Conservation (phyloP, 92 coral and sea anemone genomes). For the Hydrozoanthus gracilis region DNA sequence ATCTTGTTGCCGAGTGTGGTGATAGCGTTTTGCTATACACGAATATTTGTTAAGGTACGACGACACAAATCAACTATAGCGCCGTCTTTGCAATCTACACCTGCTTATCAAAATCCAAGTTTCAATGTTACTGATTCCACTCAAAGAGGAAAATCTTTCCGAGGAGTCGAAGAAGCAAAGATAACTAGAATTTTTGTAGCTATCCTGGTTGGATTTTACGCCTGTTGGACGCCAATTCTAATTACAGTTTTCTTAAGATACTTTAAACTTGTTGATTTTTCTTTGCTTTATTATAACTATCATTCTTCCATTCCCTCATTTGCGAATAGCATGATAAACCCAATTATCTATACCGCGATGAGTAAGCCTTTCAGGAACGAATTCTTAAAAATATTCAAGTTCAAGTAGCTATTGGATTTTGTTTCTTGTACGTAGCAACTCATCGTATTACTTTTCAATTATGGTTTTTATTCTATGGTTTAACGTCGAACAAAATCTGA, state of each 20-base stretch:
- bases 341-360: background rate
- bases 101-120: background rate
- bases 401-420: background rate
- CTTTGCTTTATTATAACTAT: background rate
- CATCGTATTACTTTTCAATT: too few relatives aligned
- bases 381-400: background rate
- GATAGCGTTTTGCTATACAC: background rate
- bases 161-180: background rate
- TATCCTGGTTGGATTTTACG: background rate
- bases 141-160: background rate
- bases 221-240: background rate
- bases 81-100: background rate
- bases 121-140: background rate
- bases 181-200: background rate
- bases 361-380: background rate
- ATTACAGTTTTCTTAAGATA: background rate
- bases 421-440: too few relatives aligned
- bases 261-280: background rate
- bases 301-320: background rate
- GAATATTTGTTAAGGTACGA: background rate
- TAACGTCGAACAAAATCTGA: too few relatives aligned
- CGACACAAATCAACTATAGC: background rate
- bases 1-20: background rate
- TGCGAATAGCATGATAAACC: background rate
- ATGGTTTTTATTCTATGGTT: too few relatives aligned